Evolutionary conservation across 2,888 invertebrate species (phyloP).

Genomic region (Crossocerus cetratus): DNA sequence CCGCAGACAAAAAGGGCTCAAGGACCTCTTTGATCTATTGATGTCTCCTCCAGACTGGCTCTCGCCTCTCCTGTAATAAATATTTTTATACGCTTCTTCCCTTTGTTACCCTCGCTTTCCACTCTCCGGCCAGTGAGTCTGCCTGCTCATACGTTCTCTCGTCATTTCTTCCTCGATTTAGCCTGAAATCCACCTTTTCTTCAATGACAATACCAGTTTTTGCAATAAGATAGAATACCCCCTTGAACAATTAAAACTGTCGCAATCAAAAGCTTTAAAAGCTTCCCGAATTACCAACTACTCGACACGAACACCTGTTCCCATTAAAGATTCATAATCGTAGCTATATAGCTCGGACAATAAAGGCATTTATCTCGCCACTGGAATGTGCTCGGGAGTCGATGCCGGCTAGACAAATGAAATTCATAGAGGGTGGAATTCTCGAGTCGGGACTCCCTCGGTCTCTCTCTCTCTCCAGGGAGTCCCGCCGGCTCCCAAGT

Average conservation of each 20-base stretch:
- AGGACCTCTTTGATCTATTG: conserved; percentile 50
- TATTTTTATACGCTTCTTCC: conserved; percentile 41
- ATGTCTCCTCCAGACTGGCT: conserved; percentile 16
- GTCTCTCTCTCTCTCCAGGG: conserved; percentile 11
- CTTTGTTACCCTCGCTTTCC: conserved; percentile 13
- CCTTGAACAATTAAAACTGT: too few species aligned
- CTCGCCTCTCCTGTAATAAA: conserved; percentile 38
- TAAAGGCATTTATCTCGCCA: background rate
- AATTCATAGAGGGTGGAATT: conserved; percentile 58
- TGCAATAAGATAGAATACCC: too few species aligned
- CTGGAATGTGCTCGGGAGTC: conserved; percentile 10
- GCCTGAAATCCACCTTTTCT: too few species aligned
- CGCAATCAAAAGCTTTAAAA: too few species aligned
- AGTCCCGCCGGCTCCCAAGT: background rate
- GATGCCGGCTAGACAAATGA: conserved; percentile 51
- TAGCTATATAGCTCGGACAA: too few species aligned
- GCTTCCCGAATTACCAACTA: too few species aligned
- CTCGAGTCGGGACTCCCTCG: conserved; percentile 54
- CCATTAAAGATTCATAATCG: too few species aligned
- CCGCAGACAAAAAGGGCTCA: conserved; percentile 31
- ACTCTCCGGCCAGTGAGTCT: too few species aligned
- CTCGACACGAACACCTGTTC: too few species aligned
- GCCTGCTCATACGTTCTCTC: too few species aligned
- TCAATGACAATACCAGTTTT: too few species aligned
- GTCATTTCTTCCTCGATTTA: too few species aligned